Percentiles rank a stretch among this genome's conserved stretches.
Evolutionary conservation across 1,140 invertebrate species (phyloP).

Genomic region (Cardiocondyla obscurior): DNA sequence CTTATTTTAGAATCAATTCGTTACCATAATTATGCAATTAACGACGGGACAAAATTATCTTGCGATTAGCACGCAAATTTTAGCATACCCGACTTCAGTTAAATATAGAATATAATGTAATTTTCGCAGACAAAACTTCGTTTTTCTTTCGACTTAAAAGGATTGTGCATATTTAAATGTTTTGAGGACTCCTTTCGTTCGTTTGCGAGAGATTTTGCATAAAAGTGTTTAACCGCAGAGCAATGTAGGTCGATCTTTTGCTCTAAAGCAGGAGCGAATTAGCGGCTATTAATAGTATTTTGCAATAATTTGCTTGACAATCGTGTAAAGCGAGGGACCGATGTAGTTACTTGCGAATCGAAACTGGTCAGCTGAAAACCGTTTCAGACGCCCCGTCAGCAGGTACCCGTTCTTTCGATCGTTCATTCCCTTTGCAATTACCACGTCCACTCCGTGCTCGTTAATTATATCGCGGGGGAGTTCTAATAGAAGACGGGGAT

Average conservation of each 20-base stretch:
- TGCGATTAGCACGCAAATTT: background rate
- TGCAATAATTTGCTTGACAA: background rate
- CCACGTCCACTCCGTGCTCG: constrained; percentile 44
- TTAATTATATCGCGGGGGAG: constrained; percentile 62
- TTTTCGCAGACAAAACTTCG: background rate
- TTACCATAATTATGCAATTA: background rate
- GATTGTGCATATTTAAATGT: background rate
- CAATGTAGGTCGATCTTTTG: background rate
- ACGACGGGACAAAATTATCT: background rate
- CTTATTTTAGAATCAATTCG: constrained; percentile 1
- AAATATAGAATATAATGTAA: background rate
- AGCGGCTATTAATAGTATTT: background rate
- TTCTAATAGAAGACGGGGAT: constrained; percentile 55
- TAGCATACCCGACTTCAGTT: background rate
- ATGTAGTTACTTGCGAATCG: constrained; percentile 26
- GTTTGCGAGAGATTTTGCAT: background rate
- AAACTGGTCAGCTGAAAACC: constrained; percentile 24
- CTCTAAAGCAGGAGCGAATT: background rate
- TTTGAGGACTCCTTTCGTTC: background rate
- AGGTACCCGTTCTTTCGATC: constrained; percentile 45
- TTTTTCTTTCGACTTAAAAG: background rate
- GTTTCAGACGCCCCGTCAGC: constrained; percentile 36
- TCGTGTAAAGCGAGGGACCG: background rate
- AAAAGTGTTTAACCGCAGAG: background rate
- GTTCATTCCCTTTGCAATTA: constrained; percentile 62